These are phyloP conservation scores for Lasiurus borealis DNA, from an alignment of 2,113 vertebrate species.

Conservation along the genomic window DNA sequence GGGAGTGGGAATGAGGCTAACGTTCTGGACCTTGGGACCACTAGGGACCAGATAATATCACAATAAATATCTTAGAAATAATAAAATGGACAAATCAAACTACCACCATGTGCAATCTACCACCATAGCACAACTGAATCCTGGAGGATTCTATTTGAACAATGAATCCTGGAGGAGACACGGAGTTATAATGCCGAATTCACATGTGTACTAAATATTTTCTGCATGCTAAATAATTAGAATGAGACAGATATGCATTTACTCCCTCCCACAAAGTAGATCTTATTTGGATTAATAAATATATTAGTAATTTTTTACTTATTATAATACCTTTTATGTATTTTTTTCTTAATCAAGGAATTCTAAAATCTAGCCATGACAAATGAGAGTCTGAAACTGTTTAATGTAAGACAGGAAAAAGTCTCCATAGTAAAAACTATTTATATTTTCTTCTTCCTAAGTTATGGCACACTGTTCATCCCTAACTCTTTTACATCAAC, in stretches of 20 bases:
- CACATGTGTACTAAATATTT: neutral
- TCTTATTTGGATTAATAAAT: neutral
- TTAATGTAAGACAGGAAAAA: neutral
- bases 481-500: neutral
- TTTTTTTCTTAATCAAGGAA: neutral
- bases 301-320: neutral
- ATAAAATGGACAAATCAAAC: neutral
- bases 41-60: neutral
- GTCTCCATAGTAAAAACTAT: neutral
- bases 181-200: neutral
- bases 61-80: neutral
- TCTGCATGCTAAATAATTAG: neutral
- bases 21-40: neutral
- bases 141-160: neutral
- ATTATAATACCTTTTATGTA: neutral
- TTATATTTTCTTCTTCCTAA: neutral
- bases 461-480: neutral
- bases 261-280: neutral
- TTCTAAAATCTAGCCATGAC: slow-evolving; percentile 9
- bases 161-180: neutral
- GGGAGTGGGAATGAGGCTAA: neutral
- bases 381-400: neutral
- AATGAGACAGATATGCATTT: neutral
- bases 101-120: neutral
- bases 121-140: neutral